Evolutionary conservation across 1,140 invertebrate species (phyloP).

Genomic region (Ephestia elutella): DNA sequence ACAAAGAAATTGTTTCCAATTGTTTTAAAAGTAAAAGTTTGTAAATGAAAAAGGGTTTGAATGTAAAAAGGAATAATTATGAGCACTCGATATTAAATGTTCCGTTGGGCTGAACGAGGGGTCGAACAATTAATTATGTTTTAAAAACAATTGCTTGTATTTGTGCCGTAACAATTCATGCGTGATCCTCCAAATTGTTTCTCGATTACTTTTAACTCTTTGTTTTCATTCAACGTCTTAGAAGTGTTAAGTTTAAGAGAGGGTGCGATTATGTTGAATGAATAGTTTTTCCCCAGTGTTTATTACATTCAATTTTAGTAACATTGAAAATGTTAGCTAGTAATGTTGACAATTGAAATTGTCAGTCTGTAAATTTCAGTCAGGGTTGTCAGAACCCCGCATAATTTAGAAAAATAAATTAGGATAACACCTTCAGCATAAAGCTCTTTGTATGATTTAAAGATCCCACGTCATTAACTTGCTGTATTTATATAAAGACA

Average conservation of each 20-base stretch:
- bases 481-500: no score
- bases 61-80: conserved; percentile 70
- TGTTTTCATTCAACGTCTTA: conserved; percentile 62
- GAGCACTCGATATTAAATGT: conserved; percentile 73
- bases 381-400: no score
- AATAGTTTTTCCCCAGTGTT: neutral
- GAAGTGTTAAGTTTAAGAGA: neutral
- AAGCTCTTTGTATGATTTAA: no score
- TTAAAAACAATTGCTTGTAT: conserved; percentile 74
- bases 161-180: conserved; percentile 66
- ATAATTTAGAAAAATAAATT: no score
- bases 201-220: conserved; percentile 67
- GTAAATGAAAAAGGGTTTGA: conserved; percentile 62
- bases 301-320: neutral
- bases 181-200: conserved; percentile 70
- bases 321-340: no score
- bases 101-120: conserved; percentile 64
- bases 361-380: no score
- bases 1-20: conserved; percentile 49
- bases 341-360: no score
- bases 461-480: no score
- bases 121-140: conserved; percentile 72
- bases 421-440: no score
- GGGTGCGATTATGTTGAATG: neutral
- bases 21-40: conserved; percentile 56